Base-by-base conservation (phyloP, 2,113 vertebrate species). In the Barnardius zonarius region DNA sequence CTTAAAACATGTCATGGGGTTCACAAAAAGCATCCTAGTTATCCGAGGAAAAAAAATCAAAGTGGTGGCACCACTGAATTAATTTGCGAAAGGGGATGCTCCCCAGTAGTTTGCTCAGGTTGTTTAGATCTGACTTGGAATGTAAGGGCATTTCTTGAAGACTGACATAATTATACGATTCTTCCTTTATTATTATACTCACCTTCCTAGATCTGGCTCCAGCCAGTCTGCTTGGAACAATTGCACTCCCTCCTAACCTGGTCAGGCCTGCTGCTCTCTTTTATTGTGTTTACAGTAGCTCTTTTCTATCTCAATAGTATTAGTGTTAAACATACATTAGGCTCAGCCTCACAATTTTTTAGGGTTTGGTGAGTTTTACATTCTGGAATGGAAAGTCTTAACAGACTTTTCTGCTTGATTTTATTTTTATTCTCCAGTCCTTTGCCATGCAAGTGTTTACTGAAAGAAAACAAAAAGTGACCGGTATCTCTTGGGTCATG, bases 181-280 rank as follows among this genome's bases (percentile, higher is more conserved):
- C 96, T 84, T 95, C 13, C 92, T 96, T 95, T 94, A 76, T 95
- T 94, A 76, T 97, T 97, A 85, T 63, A 96, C 95, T 98, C 97
- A 97, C 96, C 96, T 98, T 98, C 97, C 97, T 97, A 97, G 96
- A 96, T 97, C 93, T 92, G 97, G 97, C 98, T 99, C 97, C 96
- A 91, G 97, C 96, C 91, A 96, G 98, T 98, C 98, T 98, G 96
- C 96, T 97, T 97, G 96, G 92, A 97, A 96, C 97, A 98, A 92
- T 98, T 97, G 78, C 16, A 46, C 70, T 97, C 59, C 63, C 46
- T 90, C 2, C 22, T 83, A 91, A 93, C 80, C 83, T 97, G 44
- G 41, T 91, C 73, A 83, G 49, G 35, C 95, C 68, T 92, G 25
- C 92, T 92, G 54, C 70, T 95, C 55, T 95, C 66, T 88, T 86